These are phyloP conservation scores for Ciconia stormi DNA, from an alignment of 2,113 vertebrate genomes.

Conservation along the genomic window DNA sequence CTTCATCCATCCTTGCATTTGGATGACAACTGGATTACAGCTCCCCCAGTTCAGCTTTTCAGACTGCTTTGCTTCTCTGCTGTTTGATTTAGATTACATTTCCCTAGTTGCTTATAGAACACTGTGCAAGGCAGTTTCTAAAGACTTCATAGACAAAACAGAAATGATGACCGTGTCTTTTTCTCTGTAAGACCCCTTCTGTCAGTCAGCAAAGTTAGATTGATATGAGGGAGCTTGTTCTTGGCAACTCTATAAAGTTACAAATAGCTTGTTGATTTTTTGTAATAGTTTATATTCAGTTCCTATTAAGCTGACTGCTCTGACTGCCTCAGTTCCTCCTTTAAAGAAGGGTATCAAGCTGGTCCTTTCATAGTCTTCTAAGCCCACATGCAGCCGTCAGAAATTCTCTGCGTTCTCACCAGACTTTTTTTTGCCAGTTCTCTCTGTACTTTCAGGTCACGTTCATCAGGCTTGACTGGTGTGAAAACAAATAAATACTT, in stretches of 20 bases:
- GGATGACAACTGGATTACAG: background rate
- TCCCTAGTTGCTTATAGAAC: background rate
- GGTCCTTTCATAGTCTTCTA: background rate
- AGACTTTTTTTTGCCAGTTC: background rate
- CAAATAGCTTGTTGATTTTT: background rate
- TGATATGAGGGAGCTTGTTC: accelerated
- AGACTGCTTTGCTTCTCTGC: background rate
- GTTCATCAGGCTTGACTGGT: background rate
- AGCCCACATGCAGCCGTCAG: background rate
- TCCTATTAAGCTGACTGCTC: background rate
- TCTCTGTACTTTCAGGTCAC: background rate
- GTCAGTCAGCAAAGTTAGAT: background rate
- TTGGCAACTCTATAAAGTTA: background rate
- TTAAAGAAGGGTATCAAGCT: background rate
- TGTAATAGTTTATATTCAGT: background rate
- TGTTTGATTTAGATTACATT: background rate
- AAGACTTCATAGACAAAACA: background rate
- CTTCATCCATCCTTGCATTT: background rate
- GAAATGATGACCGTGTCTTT: accelerated
- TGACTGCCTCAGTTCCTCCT: background rate
- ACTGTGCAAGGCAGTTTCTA: background rate
- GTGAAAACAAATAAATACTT: background rate
- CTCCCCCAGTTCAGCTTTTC: background rate
- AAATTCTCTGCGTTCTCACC: background rate
- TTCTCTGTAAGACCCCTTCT: background rate